Evolutionary conservation across 2,113 vertebrate genomes (phyloP), one percentile per base, ranked within the genome.

Genomic region (Hippocampus zosterae): DNA sequence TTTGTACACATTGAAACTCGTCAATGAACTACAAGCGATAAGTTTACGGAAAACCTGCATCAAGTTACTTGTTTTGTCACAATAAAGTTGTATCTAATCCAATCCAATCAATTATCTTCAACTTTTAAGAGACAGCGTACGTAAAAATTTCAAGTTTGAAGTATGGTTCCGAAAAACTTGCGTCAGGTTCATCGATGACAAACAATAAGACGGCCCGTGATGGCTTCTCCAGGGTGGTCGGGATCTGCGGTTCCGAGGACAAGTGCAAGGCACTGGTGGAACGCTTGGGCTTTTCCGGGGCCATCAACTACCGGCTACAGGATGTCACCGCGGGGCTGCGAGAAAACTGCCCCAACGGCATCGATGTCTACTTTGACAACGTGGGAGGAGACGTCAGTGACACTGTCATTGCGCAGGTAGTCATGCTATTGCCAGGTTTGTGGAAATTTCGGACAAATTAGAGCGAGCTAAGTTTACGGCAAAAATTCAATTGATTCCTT

Each of bases 361-460:
- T 98, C 57, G 95, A 98, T 74, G 81, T 96, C 75, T 99, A 99
- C 86, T 99, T 99, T 79, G 97, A 98, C 83, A 99, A 98, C 16
- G 95, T 99, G 60, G 97, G 96, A 11, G 97, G 97, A 68, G 84
- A 91, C 71, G 93, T 95, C 88, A 98, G 96, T 18, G 92, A 98
- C 52, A 41, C 86, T 0, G 93, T 98, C 48, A 96, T 99, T 68
- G 33, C 83, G 46, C 91, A 92, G 90, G 92, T 93, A 46, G 41
- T 27, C 16, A 61, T 44, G 13, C 25, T 42, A 16, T 44, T 37
- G 44, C 44, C 44, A 15, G 44, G 9, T 44, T 44, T 1, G 2
- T 12, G 23, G 13, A 59, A 15, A 59, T 25, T 59, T 3, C 11
- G 16, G 12, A 59, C 19, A 53, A 53, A 53, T 44, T 44, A 11